Evolutionary conservation across 2,888 invertebrate species (phyloP).

Genomic region (Eurytoma californica): DNA sequence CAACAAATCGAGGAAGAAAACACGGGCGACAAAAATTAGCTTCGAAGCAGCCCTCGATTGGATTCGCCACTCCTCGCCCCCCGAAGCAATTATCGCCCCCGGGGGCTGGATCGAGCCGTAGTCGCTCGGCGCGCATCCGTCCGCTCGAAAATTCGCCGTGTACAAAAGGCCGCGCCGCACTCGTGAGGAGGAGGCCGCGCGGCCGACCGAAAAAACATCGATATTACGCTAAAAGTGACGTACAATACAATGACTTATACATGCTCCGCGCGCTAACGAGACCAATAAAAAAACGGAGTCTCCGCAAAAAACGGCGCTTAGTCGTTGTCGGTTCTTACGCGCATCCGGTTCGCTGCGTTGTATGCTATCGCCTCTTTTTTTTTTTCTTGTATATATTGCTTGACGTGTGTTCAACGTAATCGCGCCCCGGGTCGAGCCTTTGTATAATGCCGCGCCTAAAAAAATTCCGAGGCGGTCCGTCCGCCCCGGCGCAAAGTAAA

Average conservation of each 20-base stretch:
- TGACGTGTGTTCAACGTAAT: neutral
- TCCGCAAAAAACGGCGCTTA: neutral
- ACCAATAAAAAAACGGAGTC: conserved; percentile 11
- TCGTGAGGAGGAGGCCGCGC: too few species aligned
- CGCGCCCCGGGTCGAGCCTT: too few species aligned
- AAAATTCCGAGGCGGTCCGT: neutral
- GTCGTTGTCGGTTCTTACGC: conserved; percentile 40
- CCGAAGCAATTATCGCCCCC: conserved; percentile 24
- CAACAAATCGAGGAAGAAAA: neutral
- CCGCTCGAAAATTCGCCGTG: neutral
- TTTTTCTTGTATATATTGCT: conserved; percentile 15
- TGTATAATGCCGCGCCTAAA: too few species aligned
- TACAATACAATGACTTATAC: neutral
- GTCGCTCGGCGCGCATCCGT: neutral
- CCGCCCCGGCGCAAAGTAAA: conserved; percentile 27
- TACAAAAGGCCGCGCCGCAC: conserved; percentile 9
- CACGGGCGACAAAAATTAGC: conserved; percentile 3
- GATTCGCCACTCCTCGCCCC: neutral
- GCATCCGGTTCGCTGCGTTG: neutral
- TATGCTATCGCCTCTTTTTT: neutral
- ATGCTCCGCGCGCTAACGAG: neutral
- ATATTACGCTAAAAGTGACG: conserved; percentile 2
- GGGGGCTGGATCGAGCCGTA: neutral
- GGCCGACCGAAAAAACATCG: too few species aligned
- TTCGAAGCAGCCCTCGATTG: conserved; percentile 14